Evolutionary conservation across 2,113 vertebrate genomes (phyloP).

Genomic region (Onychorhynchus coronatus): DNA sequence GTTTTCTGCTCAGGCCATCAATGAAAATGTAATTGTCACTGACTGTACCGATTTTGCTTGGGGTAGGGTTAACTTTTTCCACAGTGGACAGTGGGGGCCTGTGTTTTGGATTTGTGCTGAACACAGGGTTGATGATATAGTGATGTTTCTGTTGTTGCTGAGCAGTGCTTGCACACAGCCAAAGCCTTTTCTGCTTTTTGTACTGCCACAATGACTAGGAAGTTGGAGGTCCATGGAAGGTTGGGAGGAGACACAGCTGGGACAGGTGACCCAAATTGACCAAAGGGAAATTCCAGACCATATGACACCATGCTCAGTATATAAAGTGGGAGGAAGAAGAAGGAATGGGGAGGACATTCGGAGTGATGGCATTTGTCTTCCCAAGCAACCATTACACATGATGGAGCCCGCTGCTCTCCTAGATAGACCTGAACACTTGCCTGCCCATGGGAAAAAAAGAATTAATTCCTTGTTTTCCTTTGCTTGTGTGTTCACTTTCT

Average conservation of each 20-base stretch:
- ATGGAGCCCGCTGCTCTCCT: not conserved
- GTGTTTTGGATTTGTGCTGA: not conserved
- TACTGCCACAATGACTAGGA: not conserved
- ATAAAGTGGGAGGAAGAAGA: not conserved
- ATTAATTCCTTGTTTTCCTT: not conserved
- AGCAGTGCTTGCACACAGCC: not conserved
- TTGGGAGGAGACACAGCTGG: not conserved
- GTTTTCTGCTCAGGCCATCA: not conserved
- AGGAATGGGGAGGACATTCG: not conserved
- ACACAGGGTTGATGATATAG: not conserved
- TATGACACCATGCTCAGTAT: not conserved
- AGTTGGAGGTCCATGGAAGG: not conserved
- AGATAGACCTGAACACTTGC: not conserved
- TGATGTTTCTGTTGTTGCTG: not conserved
- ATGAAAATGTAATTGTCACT: not conserved
- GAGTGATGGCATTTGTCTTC: not conserved
- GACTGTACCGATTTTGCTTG: not conserved
- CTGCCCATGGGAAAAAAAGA: not conserved
- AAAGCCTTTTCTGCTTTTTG: not conserved
- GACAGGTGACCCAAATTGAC: not conserved
- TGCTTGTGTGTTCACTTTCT: not conserved
- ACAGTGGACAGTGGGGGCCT: too few species aligned
- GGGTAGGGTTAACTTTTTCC: not conserved
- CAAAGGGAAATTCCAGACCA: fast-evolving
- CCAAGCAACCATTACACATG: not conserved